Base-by-base conservation (phyloP, 2,888 invertebrate genomes). In the Ennomos fuscantarius region DNA sequence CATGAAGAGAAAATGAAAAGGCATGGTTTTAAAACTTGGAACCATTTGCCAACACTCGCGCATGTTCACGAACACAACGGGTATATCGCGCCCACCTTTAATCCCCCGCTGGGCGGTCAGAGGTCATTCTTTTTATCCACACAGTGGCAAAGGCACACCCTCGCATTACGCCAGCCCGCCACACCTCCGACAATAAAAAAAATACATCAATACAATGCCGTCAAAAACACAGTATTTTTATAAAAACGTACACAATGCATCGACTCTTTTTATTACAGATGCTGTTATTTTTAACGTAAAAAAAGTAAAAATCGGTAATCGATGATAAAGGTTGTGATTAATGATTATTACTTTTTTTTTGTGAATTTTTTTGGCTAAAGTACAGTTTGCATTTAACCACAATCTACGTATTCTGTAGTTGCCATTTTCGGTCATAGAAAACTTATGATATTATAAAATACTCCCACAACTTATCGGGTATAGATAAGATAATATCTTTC, bases 121-220 rank as follows among this genome's bases (percentile, higher is more conserved):
- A 69, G 53, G 60, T 67, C 62, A 62, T 69, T 69, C 75, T 72
- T 72, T 69, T 64, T 65, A 67, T 67, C 68, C 62, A 54, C 57
- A 51, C 65, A 51, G 74, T 46, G 50, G 33, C 79, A 74, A 73
- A 73, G 74, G 73, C 74, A 72, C 75, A 66, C 72, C 72, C 73
- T 74, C 75, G 74, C 76, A 70, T 73, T 56, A 75, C 61, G 74
- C 81, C 78, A 74, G 11, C 15, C 36, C n/a, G 55, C 53, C 58
- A 59, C 84, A 82, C 84, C 82, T 76, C 64, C 8, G 83, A 85
- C 84, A 85, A 84, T 84, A 83, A 68, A 65, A 66, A 65, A 70
- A 40, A 35, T 68, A 78, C 76, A 80, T 79, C 63, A 61, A 57
- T 74, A 84, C 81, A 84, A 84, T 76, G 68, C 76, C 39, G 55